Conservation (phyloP, 1,140 invertebrate genomes). For the Papilio xuthus region DNA sequence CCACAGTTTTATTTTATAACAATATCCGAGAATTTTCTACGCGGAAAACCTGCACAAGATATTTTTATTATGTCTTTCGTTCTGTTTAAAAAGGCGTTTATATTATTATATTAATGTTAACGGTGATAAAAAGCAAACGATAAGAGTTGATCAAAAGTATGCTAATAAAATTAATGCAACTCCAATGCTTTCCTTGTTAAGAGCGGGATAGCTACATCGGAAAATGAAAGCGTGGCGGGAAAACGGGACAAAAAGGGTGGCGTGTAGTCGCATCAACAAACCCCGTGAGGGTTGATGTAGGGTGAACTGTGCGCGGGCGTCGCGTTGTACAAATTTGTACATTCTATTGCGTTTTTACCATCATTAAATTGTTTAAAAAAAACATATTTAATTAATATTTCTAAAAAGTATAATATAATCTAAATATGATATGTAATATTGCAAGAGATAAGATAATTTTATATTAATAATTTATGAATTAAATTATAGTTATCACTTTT, state of each 20-base stretch:
- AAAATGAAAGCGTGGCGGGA: slow-evolving; percentile 67
- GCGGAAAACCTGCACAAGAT: too few relatives aligned
- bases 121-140: neutral
- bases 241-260: slow-evolving; percentile 67
- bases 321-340: slow-evolving; percentile 25
- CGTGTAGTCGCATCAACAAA: slow-evolving; percentile 54
- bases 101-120: too few relatives aligned
- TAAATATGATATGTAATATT: too few relatives aligned
- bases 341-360: neutral
- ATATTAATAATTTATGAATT: neutral
- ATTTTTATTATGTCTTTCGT: too few relatives aligned
- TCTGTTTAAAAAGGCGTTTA: too few relatives aligned
- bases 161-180: slow-evolving; percentile 26
- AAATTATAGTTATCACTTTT: slow-evolving; percentile 1
- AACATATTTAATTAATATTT: neutral
- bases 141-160: neutral
- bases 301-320: slow-evolving; percentile 26
- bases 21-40: too few relatives aligned
- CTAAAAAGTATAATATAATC: too few relatives aligned
- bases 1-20: too few relatives aligned
- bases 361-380: neutral
- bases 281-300: slow-evolving; percentile 35
- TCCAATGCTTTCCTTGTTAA: slow-evolving; percentile 49
- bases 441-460: neutral
- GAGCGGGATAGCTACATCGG: slow-evolving; percentile 53